Conservation (phyloP, 2,113 vertebrate genomes). For the Petaurus breviceps region DNA sequence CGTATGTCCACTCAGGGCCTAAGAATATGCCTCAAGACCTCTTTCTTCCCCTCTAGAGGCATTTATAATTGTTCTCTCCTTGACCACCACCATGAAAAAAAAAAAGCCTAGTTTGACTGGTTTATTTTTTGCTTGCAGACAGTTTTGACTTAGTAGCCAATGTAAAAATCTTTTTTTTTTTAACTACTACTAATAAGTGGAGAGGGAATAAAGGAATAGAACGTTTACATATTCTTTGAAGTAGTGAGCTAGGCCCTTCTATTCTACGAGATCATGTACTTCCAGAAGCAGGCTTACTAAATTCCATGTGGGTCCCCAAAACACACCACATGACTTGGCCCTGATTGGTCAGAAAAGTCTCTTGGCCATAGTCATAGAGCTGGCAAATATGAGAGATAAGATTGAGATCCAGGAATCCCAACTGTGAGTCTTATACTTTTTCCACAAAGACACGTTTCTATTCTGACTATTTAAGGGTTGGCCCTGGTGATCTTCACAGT, state of each 20-base stretch:
- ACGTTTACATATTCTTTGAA: neutral
- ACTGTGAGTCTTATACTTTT: neutral
- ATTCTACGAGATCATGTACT: neutral
- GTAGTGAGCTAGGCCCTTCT: neutral
- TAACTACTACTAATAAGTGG: neutral
- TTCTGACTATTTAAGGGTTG: neutral
- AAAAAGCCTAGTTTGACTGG: neutral
- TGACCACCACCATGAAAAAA: neutral
- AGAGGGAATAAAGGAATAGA: neutral
- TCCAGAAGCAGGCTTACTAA: neutral
- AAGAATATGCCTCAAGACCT: neutral
- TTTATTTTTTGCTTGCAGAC: neutral
- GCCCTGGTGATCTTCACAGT: fast-evolving
- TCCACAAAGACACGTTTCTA: neutral
- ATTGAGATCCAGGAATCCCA: neutral
- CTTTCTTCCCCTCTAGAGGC: neutral
- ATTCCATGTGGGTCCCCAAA: neutral
- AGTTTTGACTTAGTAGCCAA: neutral
- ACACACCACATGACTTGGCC: neutral
- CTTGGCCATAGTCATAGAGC: neutral
- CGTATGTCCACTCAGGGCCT: neutral
- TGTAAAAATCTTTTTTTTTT: neutral
- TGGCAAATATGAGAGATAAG: neutral
- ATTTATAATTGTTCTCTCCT: neutral
- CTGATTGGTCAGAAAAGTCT: neutral